Base-by-base conservation (phyloP, 2,888 invertebrate genomes). In the Apodemia hepburni region DNA sequence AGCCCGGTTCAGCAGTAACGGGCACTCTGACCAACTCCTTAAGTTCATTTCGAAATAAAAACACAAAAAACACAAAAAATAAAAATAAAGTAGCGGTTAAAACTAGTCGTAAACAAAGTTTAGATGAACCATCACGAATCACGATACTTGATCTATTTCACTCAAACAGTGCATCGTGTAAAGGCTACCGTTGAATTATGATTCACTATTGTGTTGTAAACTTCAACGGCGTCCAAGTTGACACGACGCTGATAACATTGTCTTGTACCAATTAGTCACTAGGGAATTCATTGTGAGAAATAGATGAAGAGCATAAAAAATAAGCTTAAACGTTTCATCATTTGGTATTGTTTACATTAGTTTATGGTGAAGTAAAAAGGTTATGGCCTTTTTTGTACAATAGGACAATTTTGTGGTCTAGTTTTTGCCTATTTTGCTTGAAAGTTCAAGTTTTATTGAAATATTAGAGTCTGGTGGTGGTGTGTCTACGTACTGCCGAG, bases 221-320 rank as follows among this genome's bases (percentile, higher is more conserved):
- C 57, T 65, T 66, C 22, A 58, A 64, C 64, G 70, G 65, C 66
- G 64, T 65, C 64, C 62, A 64, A 51, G 66, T 61, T 66, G 69
- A 69, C 69, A 68, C 54, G 66, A 63, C 15, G 54, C 64, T 51
- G 70, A 81, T 79, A 79, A 79, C 81, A 82, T 83, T 84, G 82
- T 85, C 77, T 74, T 69, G 71, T 75, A 75, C 80, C 77, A 80
- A 80, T 80, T 75, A 78, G 80, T 82, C 85, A 77, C 84, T 73
- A 82, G 85, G 83, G 85, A 85, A 85, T 82, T 78, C 69, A 75
- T 71, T 79, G 85, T 86, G 86, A 77, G 85, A 85, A 84, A 76
- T 65, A 72, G 70, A 71, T 68, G 71, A 73, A 81, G 80, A 76
- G 75, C 79, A 76, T 73, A 84, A 85, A 86, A 79, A 83, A 84